These are phyloP conservation scores for Rhyacophila evoluta DNA, from an alignment of 2,888 invertebrate genomes.

Conservation along the genomic window DNA sequence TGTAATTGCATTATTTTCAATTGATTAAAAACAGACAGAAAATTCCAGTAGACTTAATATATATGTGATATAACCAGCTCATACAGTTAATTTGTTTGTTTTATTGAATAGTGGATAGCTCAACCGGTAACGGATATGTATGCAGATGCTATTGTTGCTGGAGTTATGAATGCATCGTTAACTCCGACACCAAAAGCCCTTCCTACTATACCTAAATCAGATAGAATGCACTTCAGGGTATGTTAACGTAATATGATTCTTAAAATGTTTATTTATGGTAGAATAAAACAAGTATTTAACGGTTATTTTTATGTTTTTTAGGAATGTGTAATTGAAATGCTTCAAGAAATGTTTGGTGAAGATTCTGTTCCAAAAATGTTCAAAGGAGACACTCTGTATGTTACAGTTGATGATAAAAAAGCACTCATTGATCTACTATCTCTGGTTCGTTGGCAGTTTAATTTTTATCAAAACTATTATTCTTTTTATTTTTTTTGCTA, in stretches of 20 bases:
- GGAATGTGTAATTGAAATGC: slow-evolving; percentile 90
- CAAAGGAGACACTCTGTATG: slow-evolving; percentile 88
- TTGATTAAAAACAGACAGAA: too few species aligned
- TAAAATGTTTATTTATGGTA: too few species aligned
- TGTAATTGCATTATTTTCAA: too few species aligned
- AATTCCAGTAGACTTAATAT: too few species aligned
- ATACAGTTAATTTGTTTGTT: slow-evolving; percentile 31
- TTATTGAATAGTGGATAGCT: slow-evolving; percentile 82
- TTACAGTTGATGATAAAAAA: slow-evolving; percentile 85
- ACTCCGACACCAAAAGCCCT: slow-evolving; percentile 60
- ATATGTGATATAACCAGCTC: too few species aligned
- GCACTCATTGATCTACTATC: slow-evolving; percentile 88
- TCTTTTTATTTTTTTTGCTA: too few species aligned
- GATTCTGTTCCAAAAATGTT: slow-evolving; percentile 94
- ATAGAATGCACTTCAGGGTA: slow-evolving; percentile 91
- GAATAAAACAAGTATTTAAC: too few species aligned
- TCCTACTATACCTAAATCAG: slow-evolving; percentile 76
- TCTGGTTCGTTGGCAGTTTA: slow-evolving; percentile 68
- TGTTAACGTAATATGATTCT: too few species aligned
- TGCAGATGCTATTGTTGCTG: slow-evolving; percentile 94
- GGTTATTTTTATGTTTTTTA: slow-evolving; percentile 58
- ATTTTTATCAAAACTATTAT: neutral
- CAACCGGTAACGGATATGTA: slow-evolving; percentile 98
- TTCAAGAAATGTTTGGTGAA: slow-evolving; percentile 96
- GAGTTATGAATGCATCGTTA: slow-evolving; percentile 81